Base-by-base conservation (phyloP, 2,888 invertebrate species). In the Trichacis sp. region DNA sequence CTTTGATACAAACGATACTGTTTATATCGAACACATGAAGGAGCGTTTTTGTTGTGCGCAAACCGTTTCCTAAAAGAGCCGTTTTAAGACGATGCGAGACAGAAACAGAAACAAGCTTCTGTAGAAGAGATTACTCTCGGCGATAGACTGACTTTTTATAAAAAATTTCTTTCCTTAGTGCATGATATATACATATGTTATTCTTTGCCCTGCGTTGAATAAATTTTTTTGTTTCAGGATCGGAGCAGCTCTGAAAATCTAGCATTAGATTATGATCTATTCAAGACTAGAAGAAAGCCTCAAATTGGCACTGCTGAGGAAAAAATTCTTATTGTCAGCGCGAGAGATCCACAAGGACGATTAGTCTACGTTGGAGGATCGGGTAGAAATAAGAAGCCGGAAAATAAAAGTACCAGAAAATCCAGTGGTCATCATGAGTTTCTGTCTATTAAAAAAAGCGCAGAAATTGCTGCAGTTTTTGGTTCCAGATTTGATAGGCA, bases 391-490 rank as follows among this genome's bases (percentile, higher is more conserved):
- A 77, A 82, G 46, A 70, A 72, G 40, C 62, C 73, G 6, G 64
- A n/a, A n/a, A n/a, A 57, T 19, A 74, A 75, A 42, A 72, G 71
- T 54, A 72, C 72, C 30, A 62, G 61, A 2, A 68, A 75, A 57
- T 64, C 76, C 36, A 73, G 72, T 50, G 75, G 74, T 3, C 81
- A 84, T 65, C 79, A 82, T 50, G 93, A 93, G 74, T 93, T 93
- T 0, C 85, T 94, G 0, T 93, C 93, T 53, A 93, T 94, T 20
- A 95, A 95, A 84, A 95, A 95, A 81, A 93, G 93, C 1, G 94
- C 94, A 0, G 95, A 95, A 83, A 94, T 95, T 75, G 95, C 94
- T 0, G 95, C 94, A 0, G 85, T 95, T 20, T 95, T 95, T 81
- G 92, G 93, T 0, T 92, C 93, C 77, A 91, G 92, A 78, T 72